Conservation (phyloP, 2,113 vertebrate species). For the Dissostichus mawsoni region DNA sequence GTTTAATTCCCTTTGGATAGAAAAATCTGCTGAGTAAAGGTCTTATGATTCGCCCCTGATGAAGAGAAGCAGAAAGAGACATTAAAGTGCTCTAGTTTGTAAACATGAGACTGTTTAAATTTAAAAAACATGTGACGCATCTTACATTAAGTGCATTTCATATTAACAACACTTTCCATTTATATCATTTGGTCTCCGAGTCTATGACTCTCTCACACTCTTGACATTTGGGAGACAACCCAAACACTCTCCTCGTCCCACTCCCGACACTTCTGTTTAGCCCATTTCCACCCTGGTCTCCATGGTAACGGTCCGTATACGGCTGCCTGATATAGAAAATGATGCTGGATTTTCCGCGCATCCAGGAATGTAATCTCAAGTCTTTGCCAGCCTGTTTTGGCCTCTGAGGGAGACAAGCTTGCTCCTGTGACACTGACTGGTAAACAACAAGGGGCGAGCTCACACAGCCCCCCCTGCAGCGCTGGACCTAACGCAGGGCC, state of each 20-base stretch:
- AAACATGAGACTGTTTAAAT: background rate
- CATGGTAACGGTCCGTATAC: conserved; percentile 37
- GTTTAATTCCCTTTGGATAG: background rate
- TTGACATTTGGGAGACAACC: conserved; percentile 46
- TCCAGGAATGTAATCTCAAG: conserved; percentile 51
- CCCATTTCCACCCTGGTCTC: conserved; percentile 41
- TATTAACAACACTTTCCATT: conserved; percentile 32
- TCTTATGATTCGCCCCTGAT: background rate
- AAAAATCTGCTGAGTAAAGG: background rate
- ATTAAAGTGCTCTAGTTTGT: conserved; percentile 9
- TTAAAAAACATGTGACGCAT: background rate
- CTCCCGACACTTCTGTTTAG: conserved; percentile 46
- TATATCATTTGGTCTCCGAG: background rate
- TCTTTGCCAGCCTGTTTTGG: conserved; percentile 51
- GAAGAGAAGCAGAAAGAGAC: background rate
- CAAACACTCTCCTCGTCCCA: conserved; percentile 9
- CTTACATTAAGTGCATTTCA: conserved; percentile 14
- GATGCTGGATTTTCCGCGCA: conserved; percentile 61
- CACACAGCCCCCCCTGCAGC: conserved; percentile 1
- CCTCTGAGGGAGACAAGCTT: conserved; percentile 45
- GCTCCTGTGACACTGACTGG: conserved; percentile 47
- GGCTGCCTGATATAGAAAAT: conserved; percentile 51
- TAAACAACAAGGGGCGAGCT: conserved; percentile 47
- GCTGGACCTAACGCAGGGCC: background rate
- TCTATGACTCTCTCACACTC: conserved; percentile 3